A percentile compares a stretch with the other conserved stretches of the same genome.
phyloP scores from a whole-genome alignment of 2,888 invertebrate species.

The Drosophila nigricruria region DNA sequence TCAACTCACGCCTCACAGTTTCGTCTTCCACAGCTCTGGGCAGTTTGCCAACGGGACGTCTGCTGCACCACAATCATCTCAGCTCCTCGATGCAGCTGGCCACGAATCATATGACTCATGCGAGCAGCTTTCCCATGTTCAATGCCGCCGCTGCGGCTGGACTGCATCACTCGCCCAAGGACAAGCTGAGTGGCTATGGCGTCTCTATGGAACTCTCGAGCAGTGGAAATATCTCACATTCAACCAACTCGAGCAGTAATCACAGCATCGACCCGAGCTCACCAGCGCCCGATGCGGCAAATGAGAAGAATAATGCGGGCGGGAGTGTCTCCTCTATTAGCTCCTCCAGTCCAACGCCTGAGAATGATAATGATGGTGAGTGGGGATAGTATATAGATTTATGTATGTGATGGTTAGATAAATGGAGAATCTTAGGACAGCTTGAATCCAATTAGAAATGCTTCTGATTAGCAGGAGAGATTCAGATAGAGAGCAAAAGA shows the following conservation, averaged over 20 bases:
- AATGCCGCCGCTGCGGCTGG: constrained; percentile 71
- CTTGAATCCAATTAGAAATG: neutral
- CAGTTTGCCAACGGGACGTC: constrained; percentile 82
- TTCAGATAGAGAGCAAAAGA: neutral
- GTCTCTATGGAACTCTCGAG: constrained; percentile 78
- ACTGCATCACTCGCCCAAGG: constrained; percentile 73
- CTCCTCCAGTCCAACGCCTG: constrained; percentile 84
- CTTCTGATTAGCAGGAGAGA: neutral
- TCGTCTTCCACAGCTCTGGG: constrained; percentile 70
- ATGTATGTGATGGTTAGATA: neutral
- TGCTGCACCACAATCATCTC: constrained; percentile 85
- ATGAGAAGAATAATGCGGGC: constrained; percentile 78
- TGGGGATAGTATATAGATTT: neutral
- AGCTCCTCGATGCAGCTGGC: constrained; percentile 84
- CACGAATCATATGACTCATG: constrained; percentile 79
- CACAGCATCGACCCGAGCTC: constrained; percentile 84
- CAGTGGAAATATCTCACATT: constrained; percentile 82
- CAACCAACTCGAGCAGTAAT: constrained; percentile 84
- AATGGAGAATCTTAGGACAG: neutral
- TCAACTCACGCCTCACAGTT: neutral
- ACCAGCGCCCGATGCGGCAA: constrained; percentile 81
- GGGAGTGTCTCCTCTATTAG: constrained; percentile 85
- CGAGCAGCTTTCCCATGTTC: constrained; percentile 81
- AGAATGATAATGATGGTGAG: constrained; percentile 85
- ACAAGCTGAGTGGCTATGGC: constrained; percentile 63